Percentiles rank a stretch among this genome's conserved stretches.
phyloP scores from a whole-genome alignment of 1,140 invertebrate species.

The Bombus fervidus region DNA sequence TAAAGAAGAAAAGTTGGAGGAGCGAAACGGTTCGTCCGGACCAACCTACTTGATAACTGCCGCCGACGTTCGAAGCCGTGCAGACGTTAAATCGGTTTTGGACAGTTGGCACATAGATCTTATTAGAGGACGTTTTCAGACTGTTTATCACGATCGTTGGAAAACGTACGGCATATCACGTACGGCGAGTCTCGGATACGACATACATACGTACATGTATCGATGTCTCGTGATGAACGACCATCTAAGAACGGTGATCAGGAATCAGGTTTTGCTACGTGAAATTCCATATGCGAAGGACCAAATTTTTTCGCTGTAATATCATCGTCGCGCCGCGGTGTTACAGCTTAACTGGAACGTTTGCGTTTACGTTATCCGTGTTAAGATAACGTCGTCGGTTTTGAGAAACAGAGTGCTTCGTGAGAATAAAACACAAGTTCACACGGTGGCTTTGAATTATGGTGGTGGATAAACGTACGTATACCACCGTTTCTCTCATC shows the following conservation, averaged over 20 bases:
- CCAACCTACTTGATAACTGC: not conserved
- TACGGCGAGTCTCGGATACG: not conserved
- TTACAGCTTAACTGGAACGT: not conserved
- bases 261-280: not conserved
- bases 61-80: not conserved
- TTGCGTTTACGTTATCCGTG: not conserved
- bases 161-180: not conserved
- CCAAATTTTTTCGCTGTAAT: not conserved
- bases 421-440: not conserved
- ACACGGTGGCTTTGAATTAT: not conserved
- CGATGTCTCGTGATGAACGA: slow-evolving; percentile 22
- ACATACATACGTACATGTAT: not conserved
- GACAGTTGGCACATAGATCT: slow-evolving; percentile 18
- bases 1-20: not conserved
- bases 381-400: not conserved
- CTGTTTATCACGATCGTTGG: not conserved
- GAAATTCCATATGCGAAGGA: not conserved
- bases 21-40: not conserved
- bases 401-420: not conserved
- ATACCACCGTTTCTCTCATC: not conserved
- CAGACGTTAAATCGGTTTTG: slow-evolving; percentile 5
- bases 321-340: too few relatives aligned
- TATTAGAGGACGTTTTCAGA: slow-evolving; percentile 22
- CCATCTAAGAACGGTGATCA: not conserved
- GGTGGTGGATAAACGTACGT: not conserved